Base-by-base conservation (phyloP, 1,140 invertebrate species). In the Lasaia peninsularis region DNA sequence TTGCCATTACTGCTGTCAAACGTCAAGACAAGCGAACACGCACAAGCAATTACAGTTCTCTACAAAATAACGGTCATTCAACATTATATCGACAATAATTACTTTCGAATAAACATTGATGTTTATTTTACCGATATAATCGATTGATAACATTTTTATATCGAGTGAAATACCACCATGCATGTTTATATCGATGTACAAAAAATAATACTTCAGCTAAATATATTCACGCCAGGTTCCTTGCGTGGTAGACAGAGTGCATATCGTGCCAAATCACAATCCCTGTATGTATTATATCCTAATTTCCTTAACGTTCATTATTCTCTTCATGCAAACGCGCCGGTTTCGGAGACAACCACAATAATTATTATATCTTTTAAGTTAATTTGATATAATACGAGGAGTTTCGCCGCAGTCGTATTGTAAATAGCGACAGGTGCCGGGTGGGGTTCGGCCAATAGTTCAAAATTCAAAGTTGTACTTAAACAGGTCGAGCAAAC, bases 401-500 rank as follows among this genome's bases (percentile, higher is more conserved):
- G 49, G 16, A 57, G 20, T 28, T 32, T 31, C 12, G 16, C 31
- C 10, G 24, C 56, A 18, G 28, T 33, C 35, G 37, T 10, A 9
- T n/a, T n/a, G 52, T 73, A 75, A 82, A 83, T 73, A 78, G 54
- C 60, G 76, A 81, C 83, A 86, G 83, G 83, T 86, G 82, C 66
- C 18, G 34, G 51, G 53, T 63, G 33, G 66, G 71, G 73, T 63
- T 52, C 53, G 68, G 65, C 76, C 78, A 82, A 80, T 80, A 84
- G 83, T 84, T 86, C 67, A 75, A 81, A 86, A 84, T 83, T 84
- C 83, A 84, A 86, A 86, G 71, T 83, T 77, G 60, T 70, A 62
- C 72, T 78, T 69, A 68, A 83, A 81, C 69, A 78, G 66, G 62
- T 65, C 65, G 69, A 58, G 73, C 69, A 87, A 85, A 85, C 81